Conservation (phyloP, 1,140 invertebrate genomes). For the Zaprionus camerounensis region DNA sequence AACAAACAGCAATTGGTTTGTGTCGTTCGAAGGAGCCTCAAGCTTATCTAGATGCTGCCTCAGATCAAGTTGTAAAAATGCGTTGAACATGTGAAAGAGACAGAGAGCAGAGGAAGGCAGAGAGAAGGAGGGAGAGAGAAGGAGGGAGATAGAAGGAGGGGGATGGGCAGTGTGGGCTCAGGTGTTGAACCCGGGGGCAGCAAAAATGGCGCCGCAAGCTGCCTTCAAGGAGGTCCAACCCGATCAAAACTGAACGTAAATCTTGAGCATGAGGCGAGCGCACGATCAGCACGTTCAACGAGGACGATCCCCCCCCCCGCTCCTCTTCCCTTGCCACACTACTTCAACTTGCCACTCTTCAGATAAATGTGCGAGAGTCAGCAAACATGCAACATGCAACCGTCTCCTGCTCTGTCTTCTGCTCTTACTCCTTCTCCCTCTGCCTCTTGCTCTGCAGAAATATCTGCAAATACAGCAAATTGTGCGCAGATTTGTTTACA, state of each 20-base stretch:
- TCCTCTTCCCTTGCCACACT: background rate
- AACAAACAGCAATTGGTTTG: conserved; percentile 20
- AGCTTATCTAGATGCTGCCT: conserved; percentile 73
- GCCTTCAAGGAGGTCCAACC: conserved; percentile 78
- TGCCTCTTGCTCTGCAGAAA: conserved; percentile 25
- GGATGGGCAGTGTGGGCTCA: conserved; percentile 59
- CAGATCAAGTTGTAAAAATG: conserved; percentile 82
- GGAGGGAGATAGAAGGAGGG: background rate
- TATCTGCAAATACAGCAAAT: conserved; percentile 76
- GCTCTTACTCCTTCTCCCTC: background rate
- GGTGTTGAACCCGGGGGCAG: conserved; percentile 62
- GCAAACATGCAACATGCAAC: conserved; percentile 61
- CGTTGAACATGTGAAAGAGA: conserved; percentile 33
- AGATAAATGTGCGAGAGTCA: conserved; percentile 74
- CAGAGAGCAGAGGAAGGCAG: background rate
- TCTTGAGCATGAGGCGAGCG: conserved; percentile 63
- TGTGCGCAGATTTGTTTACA: conserved; percentile 80
- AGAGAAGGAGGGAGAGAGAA: background rate
- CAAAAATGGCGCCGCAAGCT: conserved; percentile 71
- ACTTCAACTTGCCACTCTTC: background rate
- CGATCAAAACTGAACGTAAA: conserved; percentile 83
- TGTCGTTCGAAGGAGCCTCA: conserved; percentile 22
- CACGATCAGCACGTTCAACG: conserved; percentile 82
- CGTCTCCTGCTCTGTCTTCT: background rate
- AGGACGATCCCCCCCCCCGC: conserved; percentile 4